phyloP scores from a whole-genome alignment of 2,888 invertebrate species.

The Drosophila cyrtoloma region DNA sequence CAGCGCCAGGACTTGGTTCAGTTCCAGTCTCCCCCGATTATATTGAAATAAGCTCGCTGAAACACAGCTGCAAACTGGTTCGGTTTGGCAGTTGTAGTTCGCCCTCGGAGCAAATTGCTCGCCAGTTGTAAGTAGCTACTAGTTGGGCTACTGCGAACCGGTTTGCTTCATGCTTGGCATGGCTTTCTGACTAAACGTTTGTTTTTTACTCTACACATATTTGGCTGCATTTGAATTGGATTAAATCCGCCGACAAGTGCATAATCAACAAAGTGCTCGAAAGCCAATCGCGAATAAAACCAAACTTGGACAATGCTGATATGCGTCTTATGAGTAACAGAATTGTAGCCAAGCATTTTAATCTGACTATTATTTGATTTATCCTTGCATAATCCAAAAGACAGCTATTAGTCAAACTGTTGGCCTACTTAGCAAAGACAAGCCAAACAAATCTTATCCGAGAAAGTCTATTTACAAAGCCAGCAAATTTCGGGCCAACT shows the following conservation, averaged over 20 bases:
- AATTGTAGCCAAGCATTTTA: neutral
- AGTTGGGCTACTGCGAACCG: slow-evolving; percentile 48
- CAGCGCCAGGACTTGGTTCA: slow-evolving; percentile 25
- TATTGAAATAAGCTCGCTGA: slow-evolving; percentile 60
- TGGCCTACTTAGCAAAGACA: neutral
- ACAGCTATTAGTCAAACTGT: neutral
- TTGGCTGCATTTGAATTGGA: slow-evolving; percentile 23
- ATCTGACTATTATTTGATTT: neutral
- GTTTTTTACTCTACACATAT: slow-evolving; percentile 31
- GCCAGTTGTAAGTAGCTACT: slow-evolving; percentile 38
- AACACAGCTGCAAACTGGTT: slow-evolving; percentile 77
- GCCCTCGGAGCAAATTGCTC: slow-evolving; percentile 35
- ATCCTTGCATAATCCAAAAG: neutral
- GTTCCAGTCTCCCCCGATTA: slow-evolving; percentile 71
- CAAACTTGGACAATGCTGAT: neutral
- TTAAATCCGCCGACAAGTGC: slow-evolving; percentile 21
- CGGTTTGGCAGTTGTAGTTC: slow-evolving; percentile 8
- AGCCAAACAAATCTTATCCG: neutral
- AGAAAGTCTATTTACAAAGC: neutral
- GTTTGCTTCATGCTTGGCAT: slow-evolving; percentile 38
- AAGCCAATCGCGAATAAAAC: neutral
- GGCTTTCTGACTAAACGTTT: slow-evolving; percentile 69
- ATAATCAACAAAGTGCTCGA: slow-evolving; percentile 1
- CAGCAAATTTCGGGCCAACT: neutral
- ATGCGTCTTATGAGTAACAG: neutral